A percentile compares a stretch with the other conserved stretches of the same genome.
phyloP scores from a whole-genome alignment of 1,140 invertebrate genomes.

The Drosophila seguyi region DNA sequence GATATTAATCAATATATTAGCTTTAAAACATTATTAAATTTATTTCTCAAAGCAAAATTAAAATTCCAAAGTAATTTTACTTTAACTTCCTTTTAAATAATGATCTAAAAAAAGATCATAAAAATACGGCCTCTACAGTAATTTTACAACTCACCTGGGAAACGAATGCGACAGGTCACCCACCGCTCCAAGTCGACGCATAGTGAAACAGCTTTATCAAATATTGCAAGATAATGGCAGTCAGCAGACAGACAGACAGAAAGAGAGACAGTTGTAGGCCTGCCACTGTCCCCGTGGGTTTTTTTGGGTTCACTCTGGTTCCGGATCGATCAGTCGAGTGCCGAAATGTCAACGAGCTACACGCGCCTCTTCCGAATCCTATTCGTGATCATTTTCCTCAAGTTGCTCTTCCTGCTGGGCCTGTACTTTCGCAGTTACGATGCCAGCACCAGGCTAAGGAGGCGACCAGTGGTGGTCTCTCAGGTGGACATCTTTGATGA shows the following conservation, averaged over 20 bases:
- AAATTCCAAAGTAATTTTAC: too few species aligned
- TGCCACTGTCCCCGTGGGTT: background rate
- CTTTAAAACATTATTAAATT: too few species aligned
- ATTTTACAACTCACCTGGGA: background rate
- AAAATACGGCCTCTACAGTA: too few species aligned
- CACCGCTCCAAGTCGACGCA: background rate
- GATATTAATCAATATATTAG: too few species aligned
- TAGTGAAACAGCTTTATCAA: conserved; percentile 59
- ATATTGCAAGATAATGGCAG: conserved; percentile 21
- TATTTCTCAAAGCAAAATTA: too few species aligned
- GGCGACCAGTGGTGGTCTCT: background rate
- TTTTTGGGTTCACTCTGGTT: background rate
- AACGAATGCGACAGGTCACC: background rate
- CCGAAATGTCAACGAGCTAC: conserved; percentile 46
- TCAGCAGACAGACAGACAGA: background rate
- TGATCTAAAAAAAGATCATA: too few species aligned
- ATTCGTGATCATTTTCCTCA: conserved; percentile 53
- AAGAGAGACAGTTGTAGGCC: background rate
- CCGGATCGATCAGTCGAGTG: conserved; percentile 18
- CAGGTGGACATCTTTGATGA: conserved; percentile 44
- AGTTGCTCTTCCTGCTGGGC: conserved; percentile 46
- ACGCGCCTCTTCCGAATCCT: conserved; percentile 48
- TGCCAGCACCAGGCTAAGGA: background rate
- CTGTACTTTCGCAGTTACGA: conserved; percentile 32
- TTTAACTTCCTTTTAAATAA: too few species aligned